Percentiles rank a stretch among this genome's conserved stretches.
Conservation (phyloP, 2,888 invertebrate genomes). For the Adineta ricciae region DNA sequence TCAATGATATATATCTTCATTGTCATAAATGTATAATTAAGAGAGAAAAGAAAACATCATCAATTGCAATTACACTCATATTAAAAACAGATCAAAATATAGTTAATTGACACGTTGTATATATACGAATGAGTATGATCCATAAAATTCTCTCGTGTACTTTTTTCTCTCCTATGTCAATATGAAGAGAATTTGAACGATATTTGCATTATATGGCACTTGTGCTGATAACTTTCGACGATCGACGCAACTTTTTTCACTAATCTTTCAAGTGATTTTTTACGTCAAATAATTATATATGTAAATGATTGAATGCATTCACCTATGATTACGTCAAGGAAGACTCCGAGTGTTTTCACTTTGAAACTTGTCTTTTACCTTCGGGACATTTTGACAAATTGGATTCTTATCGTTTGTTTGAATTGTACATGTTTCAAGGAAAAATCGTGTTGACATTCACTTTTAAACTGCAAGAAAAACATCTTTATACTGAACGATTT, state of each 20-base stretch:
- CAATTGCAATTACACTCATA: neutral
- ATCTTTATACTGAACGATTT: too few relatives aligned
- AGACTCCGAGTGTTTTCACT: neutral
- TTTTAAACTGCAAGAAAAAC: too few relatives aligned
- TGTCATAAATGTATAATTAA: neutral
- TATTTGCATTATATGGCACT: neutral
- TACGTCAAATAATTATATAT: neutral
- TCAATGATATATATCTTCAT: neutral
- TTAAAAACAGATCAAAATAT: neutral
- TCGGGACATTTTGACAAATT: too few relatives aligned
- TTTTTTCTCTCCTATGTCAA: neutral
- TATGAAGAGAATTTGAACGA: neutral
- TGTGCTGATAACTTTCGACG: neutral
- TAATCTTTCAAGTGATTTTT: neutral
- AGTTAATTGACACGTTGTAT: neutral
- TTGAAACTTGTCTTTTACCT: neutral
- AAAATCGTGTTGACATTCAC: too few relatives aligned
- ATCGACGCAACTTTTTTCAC: neutral
- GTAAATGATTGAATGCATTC: neutral
- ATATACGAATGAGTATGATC: neutral
- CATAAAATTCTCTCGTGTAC: neutral
- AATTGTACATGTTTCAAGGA: too few relatives aligned
- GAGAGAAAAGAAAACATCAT: neutral
- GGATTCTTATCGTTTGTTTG: too few relatives aligned
- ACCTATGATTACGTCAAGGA: neutral